A percentile compares a stretch with the other conserved stretches of the same genome.
phyloP scores from a whole-genome alignment of 37 sponge, comb jelly and placozoan genomes.

The Cladorhizidae sp. region DNA sequence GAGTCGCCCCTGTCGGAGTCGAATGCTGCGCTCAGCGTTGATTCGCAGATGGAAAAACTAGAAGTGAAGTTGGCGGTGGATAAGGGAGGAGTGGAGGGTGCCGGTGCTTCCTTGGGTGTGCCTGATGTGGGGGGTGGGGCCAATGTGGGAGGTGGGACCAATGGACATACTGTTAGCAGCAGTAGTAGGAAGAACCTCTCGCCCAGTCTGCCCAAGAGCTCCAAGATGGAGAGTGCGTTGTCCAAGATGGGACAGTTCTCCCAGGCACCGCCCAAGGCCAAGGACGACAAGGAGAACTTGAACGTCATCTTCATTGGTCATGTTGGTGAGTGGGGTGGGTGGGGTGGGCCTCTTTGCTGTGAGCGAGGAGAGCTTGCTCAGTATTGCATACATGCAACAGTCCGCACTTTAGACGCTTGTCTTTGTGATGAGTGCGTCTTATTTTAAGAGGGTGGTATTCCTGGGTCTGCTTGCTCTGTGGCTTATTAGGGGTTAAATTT shows the following conservation, averaged over 20 bases:
- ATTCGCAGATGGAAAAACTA: neutral
- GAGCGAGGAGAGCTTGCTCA: too few relatives aligned
- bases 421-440: neutral
- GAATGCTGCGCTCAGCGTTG: too few relatives aligned
- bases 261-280: conserved; percentile 21
- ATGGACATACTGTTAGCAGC: neutral
- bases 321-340: conserved; percentile 75
- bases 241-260: neutral
- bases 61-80: neutral
- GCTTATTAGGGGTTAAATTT: too few relatives aligned
- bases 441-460: neutral
- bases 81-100: too few relatives aligned
- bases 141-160: neutral
- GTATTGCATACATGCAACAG: too few relatives aligned
- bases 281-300: conserved; percentile 87
- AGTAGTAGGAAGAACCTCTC: conserved; percentile 27
- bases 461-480: neutral
- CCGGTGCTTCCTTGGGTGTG: too few relatives aligned
- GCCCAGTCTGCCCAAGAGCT: conserved; percentile 12
- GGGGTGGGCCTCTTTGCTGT: too few relatives aligned
- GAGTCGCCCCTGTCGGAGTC: neutral
- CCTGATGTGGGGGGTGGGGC: too few relatives aligned
- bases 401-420: too few relatives aligned
- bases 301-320: conserved; percentile 99
- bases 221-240: neutral